Evolutionary conservation across 2,113 vertebrate genomes (phyloP), one percentile per base, ranked within the genome.

Genomic region (Pteropus alecto): DNA sequence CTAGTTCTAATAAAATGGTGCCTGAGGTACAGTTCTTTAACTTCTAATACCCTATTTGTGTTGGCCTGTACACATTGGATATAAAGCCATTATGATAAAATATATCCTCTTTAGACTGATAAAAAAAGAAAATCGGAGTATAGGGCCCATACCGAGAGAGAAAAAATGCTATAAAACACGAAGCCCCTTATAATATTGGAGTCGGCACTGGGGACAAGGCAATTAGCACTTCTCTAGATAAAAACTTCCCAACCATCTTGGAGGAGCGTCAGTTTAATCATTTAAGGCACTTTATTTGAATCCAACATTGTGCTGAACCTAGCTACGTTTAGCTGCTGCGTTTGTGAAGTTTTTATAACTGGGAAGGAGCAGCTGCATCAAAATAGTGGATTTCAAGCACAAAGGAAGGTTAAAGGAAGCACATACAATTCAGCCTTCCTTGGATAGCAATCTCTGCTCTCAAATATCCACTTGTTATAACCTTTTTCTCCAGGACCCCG

Each of bases 1-100:
- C 99, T 98, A 99, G 99, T 99, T 99, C 99, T 99, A 99, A 99
- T 99, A 99, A 99, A 99, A 99, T 98, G 99, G 98, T 98, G 99
- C 99, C 99, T 98, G 98, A 98, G 99, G 99, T 99, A 98, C 98
- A 99, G 98, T 99, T 99, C 99, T 99, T 99, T 99, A 99, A 99
- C 99, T 99, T 99, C 99, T 99, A 99, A 99, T 99, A 99, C 99
- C 98, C 99, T 99, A 99, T 99, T 99, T 99, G 99, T 98, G 98
- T 99, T 99, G 99, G 99, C 98, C 98, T 98, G 98, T 98, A 98
- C 98, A 98, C 98, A 98, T 96, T 90, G 98, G 98, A 98, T 99
- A 98, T 98, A 98, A 98, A 99, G 99, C 98, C 98, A 98, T 99
- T 98, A 98, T 98, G 98, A 99, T 99, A 99, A 99, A 99, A 99